Conservation (phyloP, 2,888 invertebrate species). For the Mechanitis messenoides region DNA sequence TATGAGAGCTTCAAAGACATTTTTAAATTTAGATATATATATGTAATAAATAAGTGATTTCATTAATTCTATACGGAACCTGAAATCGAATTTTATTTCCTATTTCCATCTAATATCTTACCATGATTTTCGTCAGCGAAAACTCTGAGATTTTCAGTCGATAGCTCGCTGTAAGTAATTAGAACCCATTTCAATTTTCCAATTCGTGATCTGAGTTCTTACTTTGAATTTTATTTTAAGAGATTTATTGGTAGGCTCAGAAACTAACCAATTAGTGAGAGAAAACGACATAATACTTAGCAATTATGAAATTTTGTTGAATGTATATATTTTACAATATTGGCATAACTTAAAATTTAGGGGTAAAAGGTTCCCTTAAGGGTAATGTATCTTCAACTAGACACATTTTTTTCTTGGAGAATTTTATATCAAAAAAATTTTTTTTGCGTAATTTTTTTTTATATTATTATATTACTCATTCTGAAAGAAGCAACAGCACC, state of each 20-base stretch:
- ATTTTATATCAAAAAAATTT: too few relatives aligned
- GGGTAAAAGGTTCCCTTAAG: too few relatives aligned
- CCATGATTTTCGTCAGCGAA: constrained; percentile 1
- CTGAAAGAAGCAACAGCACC: too few relatives aligned
- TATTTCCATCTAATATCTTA: background rate
- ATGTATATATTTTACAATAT: too few relatives aligned
- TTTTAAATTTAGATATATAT: too few relatives aligned
- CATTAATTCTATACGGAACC: background rate
- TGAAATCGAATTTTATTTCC: background rate
- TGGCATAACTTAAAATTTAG: too few relatives aligned
- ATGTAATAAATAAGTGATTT: background rate
- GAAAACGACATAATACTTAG: background rate
- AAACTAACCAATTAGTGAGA: background rate
- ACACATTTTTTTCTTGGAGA: too few relatives aligned
- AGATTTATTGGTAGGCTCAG: constrained; percentile 1
- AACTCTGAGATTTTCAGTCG: constrained; percentile 2
- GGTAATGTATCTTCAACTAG: too few relatives aligned
- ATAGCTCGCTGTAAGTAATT: constrained; percentile 9
- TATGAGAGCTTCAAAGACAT: too few relatives aligned
- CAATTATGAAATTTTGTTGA: background rate
- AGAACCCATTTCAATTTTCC: constrained; percentile 8
- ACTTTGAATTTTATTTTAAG: constrained; percentile 16
- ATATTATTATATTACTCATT: too few relatives aligned
- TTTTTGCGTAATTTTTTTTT: too few relatives aligned
- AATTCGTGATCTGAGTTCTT: constrained; percentile 5